Evolutionary conservation across 2,888 invertebrate species (phyloP).

Genomic region (Stenoptilia bipunctidactyla): DNA sequence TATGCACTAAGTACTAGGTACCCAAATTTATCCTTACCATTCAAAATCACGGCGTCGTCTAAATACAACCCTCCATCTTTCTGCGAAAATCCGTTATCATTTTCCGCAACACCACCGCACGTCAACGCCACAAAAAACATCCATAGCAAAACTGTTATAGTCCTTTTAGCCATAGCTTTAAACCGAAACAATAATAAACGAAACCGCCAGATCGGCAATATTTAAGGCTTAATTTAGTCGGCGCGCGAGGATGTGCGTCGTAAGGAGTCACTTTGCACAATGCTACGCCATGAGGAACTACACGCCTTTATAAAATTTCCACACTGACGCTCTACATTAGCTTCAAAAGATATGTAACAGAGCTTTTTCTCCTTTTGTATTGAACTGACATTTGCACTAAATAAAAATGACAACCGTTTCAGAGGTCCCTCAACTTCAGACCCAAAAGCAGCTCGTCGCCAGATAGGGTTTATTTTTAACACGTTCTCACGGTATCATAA

Average conservation of each 20-base stretch:
- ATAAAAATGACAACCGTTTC: constrained; percentile 45
- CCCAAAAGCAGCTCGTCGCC: constrained; percentile 28
- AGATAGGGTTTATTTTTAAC: constrained; percentile 31
- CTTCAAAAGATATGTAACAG: constrained; percentile 51
- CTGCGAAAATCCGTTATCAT: constrained; percentile 42
- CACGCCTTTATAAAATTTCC: constrained; percentile 65
- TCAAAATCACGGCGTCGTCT: constrained; percentile 59
- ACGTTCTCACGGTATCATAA: constrained; percentile 29
- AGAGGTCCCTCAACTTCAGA: constrained; percentile 20
- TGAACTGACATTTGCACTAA: constrained; percentile 37
- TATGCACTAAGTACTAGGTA: too few relatives aligned
- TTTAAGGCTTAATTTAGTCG: constrained; percentile 20
- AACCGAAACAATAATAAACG: constrained; percentile 31
- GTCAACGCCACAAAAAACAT: constrained; percentile 33
- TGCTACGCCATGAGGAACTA: constrained; percentile 41
- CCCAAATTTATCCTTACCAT: constrained; percentile 55
- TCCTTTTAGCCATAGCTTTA: constrained; percentile 33
- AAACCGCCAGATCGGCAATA: constrained; percentile 14
- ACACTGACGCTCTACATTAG: constrained; percentile 55
- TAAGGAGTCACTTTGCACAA: constrained; percentile 63
- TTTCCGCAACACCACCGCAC: constrained; percentile 38
- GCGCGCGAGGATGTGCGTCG: constrained; percentile 50
- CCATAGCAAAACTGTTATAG: constrained; percentile 34
- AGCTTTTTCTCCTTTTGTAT: constrained; percentile 62
- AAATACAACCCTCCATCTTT: constrained; percentile 52